These are phyloP conservation scores for Drosophila bocki DNA, from an alignment of 1,140 invertebrate genomes.

Conservation along the genomic window DNA sequence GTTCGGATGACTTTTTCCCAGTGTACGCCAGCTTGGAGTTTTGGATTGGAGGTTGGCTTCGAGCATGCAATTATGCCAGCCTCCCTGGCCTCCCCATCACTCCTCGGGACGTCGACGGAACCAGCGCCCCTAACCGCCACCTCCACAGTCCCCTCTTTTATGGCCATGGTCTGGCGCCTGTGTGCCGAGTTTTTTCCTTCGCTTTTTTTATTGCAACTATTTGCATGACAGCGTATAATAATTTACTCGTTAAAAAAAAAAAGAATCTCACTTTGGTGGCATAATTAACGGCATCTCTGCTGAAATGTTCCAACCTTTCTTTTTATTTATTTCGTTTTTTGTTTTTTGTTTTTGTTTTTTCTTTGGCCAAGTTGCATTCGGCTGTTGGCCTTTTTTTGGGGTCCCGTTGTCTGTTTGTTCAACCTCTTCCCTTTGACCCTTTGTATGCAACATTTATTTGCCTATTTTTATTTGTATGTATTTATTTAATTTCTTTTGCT, in stretches of 20 bases:
- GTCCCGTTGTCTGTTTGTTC: conserved; percentile 13
- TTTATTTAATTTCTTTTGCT: conserved; percentile 47
- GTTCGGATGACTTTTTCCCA: not conserved
- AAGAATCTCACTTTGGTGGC: conserved; percentile 48
- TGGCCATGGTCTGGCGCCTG: conserved; percentile 47
- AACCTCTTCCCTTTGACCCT: not conserved
- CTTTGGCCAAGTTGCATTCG: conserved; percentile 41
- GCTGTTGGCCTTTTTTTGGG: conserved; percentile 20
- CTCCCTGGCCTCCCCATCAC: not conserved
- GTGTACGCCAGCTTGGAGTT: not conserved
- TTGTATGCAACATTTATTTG: conserved; percentile 31
- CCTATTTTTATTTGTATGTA: conserved; percentile 40
- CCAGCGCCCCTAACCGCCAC: not conserved
- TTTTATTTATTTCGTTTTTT: conserved; percentile 24
- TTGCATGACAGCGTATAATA: conserved; percentile 56
- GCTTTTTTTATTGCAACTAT: conserved; percentile 51
- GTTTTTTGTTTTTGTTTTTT: conserved; percentile 47
- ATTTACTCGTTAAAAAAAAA: conserved; percentile 50
- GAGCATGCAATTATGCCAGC: conserved; percentile 67
- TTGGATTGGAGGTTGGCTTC: conserved; percentile 21
- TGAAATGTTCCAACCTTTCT: conserved; percentile 17
- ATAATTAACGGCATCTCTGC: conserved; percentile 52
- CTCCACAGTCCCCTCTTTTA: conserved; percentile 22
- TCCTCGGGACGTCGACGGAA: not conserved
- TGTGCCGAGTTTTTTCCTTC: conserved; percentile 37